phyloP scores from a whole-genome alignment of 2,113 vertebrate genomes.

The Amblyopsis rosae region DNA sequence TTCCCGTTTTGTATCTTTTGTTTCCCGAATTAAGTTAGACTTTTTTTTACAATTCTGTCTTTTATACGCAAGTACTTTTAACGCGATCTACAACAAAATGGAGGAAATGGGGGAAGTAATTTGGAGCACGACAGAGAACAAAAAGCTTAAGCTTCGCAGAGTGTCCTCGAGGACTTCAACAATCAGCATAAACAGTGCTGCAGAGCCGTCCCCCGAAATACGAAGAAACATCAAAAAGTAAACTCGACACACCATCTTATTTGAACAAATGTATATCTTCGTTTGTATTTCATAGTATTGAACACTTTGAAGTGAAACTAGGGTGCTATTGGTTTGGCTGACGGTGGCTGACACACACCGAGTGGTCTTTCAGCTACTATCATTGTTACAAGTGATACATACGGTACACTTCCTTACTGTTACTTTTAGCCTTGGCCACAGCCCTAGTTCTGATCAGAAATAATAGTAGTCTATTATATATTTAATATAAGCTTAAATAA shows the following conservation, averaged over 20 bases:
- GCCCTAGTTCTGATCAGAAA: too few species aligned
- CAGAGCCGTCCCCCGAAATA: slow-evolving; percentile 45
- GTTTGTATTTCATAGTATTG: too few species aligned
- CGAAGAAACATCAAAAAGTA: slow-evolving; percentile 62
- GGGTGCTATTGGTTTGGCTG: too few species aligned
- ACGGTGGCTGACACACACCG: too few species aligned
- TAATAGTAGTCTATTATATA: too few species aligned
- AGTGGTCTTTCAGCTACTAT: too few species aligned
- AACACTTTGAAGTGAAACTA: too few species aligned
- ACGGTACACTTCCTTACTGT: too few species aligned
- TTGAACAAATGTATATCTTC: not conserved
- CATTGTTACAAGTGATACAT: too few species aligned
- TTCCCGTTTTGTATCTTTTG: slow-evolving; percentile 38
- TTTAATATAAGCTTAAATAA: too few species aligned
- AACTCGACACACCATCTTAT: not conserved
- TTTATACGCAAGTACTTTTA: not conserved
- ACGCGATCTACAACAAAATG: slow-evolving; percentile 33
- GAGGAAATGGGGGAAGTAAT: slow-evolving; percentile 59
- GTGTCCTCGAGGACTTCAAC: slow-evolving; percentile 60
- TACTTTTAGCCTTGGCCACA: too few species aligned
- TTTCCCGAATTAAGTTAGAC: not conserved
- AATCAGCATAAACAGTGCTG: slow-evolving; percentile 35
- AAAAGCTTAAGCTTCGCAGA: slow-evolving; percentile 44
- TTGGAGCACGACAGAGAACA: slow-evolving; percentile 24
- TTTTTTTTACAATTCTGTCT: not conserved